Conservation (phyloP, 2,113 vertebrate species). For the Centrocercus urophasianus region DNA sequence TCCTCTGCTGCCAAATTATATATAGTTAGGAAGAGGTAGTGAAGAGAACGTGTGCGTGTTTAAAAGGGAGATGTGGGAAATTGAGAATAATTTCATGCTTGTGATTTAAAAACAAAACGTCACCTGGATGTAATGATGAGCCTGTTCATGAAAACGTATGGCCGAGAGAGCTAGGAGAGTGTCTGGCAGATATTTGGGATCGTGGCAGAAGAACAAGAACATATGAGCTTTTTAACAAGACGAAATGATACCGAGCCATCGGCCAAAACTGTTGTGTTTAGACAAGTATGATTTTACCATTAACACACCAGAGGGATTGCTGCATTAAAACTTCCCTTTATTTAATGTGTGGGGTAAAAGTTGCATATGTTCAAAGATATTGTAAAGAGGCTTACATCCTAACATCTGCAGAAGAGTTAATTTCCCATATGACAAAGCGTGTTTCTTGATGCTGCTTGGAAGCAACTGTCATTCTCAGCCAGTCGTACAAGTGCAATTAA, state of each 20-base stretch:
- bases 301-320: neutral
- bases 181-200: conserved; percentile 13
- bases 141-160: neutral
- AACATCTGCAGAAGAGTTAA: neutral
- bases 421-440: neutral
- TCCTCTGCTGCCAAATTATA: neutral
- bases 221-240: neutral
- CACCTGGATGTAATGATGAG: neutral
- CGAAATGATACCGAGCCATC: neutral
- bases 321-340: neutral
- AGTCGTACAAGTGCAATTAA: neutral
- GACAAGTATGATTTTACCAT: conserved; percentile 7
- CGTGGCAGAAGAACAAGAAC: neutral
- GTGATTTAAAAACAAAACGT: conserved; percentile 57
- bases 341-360: neutral
- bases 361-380: neutral
- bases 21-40: conserved; percentile 19
- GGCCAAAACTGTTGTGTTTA: conserved; percentile 29
- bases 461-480: neutral
- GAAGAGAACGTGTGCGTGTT: neutral
- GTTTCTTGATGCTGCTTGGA: conserved; percentile 17
- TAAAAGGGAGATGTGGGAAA: conserved; percentile 41
- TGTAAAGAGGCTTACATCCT: neutral
- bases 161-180: neutral
- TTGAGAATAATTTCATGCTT: conserved; percentile 48